These are phyloP conservation scores for Arenaria interpres DNA, from an alignment of 2,113 vertebrate genomes.

Conservation along the genomic window DNA sequence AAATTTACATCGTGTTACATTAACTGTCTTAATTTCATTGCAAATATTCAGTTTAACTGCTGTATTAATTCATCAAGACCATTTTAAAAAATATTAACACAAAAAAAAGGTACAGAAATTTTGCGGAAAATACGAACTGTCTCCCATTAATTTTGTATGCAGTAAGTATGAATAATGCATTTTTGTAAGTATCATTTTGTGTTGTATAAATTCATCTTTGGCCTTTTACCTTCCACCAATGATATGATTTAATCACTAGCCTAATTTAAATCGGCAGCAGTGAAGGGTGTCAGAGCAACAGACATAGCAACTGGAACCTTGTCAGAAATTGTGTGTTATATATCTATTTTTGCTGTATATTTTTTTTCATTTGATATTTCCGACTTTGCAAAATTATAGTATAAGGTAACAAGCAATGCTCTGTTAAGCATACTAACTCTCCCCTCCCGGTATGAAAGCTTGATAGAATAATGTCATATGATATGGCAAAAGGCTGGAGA, in stretches of 20 bases:
- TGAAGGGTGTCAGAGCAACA: neutral
- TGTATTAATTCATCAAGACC: neutral
- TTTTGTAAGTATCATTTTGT: neutral
- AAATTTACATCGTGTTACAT: neutral
- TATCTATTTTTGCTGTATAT: neutral
- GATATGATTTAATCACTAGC: constrained; percentile 12
- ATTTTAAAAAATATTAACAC: neutral
- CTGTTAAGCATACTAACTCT: constrained; percentile 39
- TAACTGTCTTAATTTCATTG: neutral
- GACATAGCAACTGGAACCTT: neutral
- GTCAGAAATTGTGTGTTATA: constrained; percentile 31
- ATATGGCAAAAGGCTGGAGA: constrained; percentile 11
- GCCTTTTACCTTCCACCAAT: constrained; percentile 42
- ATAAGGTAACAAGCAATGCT: constrained; percentile 30
- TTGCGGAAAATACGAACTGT: neutral
- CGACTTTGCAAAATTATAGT: neutral
- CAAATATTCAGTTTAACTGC: neutral
- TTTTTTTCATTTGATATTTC: constrained; percentile 23
- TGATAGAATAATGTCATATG: neutral
- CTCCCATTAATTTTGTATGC: neutral
- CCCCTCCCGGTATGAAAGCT: neutral
- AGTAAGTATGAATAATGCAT: neutral
- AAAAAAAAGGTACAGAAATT: neutral
- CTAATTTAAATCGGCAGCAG: constrained; percentile 40
- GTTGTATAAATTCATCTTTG: constrained; percentile 4